Percentiles rank a stretch among this genome's conserved stretches.
Conservation (phyloP, 1,140 invertebrate genomes). For the Proctacanthus coquilletti region DNA sequence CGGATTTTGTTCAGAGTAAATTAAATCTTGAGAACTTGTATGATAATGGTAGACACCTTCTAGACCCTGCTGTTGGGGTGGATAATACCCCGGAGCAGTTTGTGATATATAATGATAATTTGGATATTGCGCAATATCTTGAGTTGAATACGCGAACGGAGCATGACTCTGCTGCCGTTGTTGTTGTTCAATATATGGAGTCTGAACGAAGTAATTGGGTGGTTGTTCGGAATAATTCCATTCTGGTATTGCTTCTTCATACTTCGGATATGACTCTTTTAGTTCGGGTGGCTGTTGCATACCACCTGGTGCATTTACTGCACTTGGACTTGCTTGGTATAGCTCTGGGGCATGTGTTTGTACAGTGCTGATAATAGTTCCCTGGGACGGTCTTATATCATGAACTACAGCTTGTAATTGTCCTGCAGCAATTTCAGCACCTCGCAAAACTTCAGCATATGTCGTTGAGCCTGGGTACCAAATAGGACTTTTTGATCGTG, state of each 20-base stretch:
- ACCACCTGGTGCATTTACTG: no score
- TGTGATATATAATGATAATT: background rate
- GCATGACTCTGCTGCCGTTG: background rate
- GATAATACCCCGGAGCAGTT: background rate
- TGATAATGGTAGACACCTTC: background rate
- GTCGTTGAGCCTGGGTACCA: constrained; percentile 55
- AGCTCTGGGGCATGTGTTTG: constrained; percentile 8
- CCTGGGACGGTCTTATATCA: constrained; percentile 10
- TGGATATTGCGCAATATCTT: no score
- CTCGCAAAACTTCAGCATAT: constrained; percentile 61
- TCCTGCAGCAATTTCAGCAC: constrained; percentile 28
- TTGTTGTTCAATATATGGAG: no score
- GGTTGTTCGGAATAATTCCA: no score
- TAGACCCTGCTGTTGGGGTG: background rate
- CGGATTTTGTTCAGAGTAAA: background rate
- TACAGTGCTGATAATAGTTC: no score
- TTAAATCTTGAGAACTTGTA: background rate
- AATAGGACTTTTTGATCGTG: constrained; percentile 50
- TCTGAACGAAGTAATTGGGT: no score
- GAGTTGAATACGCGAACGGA: no score
- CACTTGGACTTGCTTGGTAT: no score
- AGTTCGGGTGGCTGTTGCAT: no score
- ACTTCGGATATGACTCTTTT: no score
- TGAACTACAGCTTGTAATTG: no score
- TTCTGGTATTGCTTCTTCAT: no score